Base-by-base conservation (phyloP, 2,888 invertebrate species). In the Ctenicera cuprea region DNA sequence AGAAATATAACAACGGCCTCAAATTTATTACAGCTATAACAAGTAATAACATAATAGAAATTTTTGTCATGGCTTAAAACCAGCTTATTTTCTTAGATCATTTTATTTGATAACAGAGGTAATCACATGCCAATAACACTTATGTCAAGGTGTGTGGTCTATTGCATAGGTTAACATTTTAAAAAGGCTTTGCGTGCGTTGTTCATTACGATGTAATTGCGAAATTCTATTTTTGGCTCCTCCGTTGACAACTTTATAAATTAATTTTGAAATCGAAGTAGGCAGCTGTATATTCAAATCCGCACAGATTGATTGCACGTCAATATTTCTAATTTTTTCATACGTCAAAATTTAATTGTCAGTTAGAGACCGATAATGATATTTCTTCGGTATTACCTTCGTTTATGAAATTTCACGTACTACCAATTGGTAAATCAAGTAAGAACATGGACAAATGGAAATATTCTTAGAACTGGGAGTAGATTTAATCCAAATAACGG, bases 381-480 rank as follows among this genome's bases (percentile, higher is more conserved):
- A 30, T 52, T 20, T 18, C 18, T 37, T 26, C 14, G 1, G 18
- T 2, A 48, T 48, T 9, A 43, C 3, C 43, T 14, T 16, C 22
- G 8, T 1, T 50, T 22, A 26, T 3, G 8, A 52, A 52, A 52
- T 52, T 52, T 52, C 3, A 52, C 26, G 3, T 2, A 16, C 3
- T 22, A 9, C 20, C 14, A 20, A 20, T 37, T 30, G 11, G 5
- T 3, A 14, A 9, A 48, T 12, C 20, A 26, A 9, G n/a, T 14
- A 26, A 14, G 11, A 7, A n/a, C 52, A 73, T 67, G 63, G 61
- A 52, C 69, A 64, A 41, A 86, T 86, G 86, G 85, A 86, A 80
- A 82, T 86, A 66, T 74, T 81, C 52, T 48, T 86, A 43, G 85
- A 86, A 76, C 75, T 86, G 12, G 84, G 83, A 71, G 72, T 85